These are phyloP conservation scores for Onthophagus sagittarius DNA, from an alignment of 2,888 invertebrate genomes.

Conservation along the genomic window DNA sequence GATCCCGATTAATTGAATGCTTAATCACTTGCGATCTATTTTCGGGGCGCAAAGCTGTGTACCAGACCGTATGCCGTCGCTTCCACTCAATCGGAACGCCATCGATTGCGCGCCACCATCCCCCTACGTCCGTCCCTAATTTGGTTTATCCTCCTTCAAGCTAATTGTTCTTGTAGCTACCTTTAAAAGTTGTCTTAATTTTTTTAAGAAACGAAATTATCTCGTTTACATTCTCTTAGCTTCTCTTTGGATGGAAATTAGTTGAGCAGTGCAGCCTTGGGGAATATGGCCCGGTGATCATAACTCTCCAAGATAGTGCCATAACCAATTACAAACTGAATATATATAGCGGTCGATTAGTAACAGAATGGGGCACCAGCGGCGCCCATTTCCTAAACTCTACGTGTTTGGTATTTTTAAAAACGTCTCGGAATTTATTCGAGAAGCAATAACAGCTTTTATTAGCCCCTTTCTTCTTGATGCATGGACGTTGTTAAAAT, in stretches of 20 bases:
- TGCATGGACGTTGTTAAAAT: no score
- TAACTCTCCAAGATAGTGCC: not conserved
- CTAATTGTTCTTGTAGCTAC: no score
- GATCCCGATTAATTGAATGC: conserved; percentile 13
- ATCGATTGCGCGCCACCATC: not conserved
- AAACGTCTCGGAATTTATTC: not conserved
- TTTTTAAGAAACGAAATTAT: not conserved
- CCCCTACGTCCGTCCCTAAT: not conserved
- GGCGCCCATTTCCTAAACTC: not conserved
- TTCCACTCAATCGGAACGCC: not conserved
- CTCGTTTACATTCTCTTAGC: not conserved
- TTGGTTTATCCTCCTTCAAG: not conserved
- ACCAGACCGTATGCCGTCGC: not conserved
- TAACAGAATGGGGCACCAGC: not conserved
- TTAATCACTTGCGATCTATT: conserved; percentile 14
- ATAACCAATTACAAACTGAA: not conserved
- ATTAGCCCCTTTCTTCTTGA: not conserved
- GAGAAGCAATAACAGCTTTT: not conserved
- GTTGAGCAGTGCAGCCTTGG: not conserved
- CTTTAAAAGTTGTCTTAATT: not conserved
- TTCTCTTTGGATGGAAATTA: not conserved
- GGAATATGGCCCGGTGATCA: not conserved
- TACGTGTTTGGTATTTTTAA: not conserved
- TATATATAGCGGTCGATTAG: not conserved
- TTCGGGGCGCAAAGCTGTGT: not conserved